Evolutionary conservation across 2,113 vertebrate species (phyloP), one percentile per base, ranked within the genome.

Genomic region (Mellivora capensis): DNA sequence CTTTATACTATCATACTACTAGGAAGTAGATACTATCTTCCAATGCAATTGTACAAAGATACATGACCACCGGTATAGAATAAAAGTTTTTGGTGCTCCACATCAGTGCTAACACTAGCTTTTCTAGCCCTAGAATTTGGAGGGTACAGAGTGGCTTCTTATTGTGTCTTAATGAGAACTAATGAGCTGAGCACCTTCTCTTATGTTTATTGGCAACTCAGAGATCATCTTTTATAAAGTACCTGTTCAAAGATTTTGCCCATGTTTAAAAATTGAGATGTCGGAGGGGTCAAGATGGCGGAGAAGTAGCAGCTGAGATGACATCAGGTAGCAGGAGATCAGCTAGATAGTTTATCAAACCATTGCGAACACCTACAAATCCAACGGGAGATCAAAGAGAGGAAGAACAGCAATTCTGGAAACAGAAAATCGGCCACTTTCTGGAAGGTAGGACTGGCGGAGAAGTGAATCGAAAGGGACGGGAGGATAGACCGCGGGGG

Each of bases 141-240:
- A n/a, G 21, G 54, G 54, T 21, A 64, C 49, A 82, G 8, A 74
- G n/a, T 72, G 15, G n/a, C 44, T 62, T 87, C 64, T 74, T 76
- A 72, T 42, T 61, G 57, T 74, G 76, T 64, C 74, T 95, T 72
- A 81, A 81, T 91, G 61, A 91, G 39, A 86, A 80, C 11, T 59
- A 71, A 47, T 42, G 47, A 93, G 23, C 29, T 8, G 18, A 39
- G 17, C 23, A 64, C 12, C 37, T 87, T 82, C 62, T 47, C 29
- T 29, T 64, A 54, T 47, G n/a, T 62, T 54, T 92, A 72, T 37
- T 44, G 44, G 29, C 21, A 91, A 62, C 74, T 80, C 44, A 49
- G 54, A 96, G 37, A 77, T 90, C 42, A 15, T 95, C 74, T 81
- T 71, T 72, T 62, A 91, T 71, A 62, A 91, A 87, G n/a, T 81